Evolutionary conservation across 2,113 vertebrate species (phyloP).

Genomic region (Raja brachyura): DNA sequence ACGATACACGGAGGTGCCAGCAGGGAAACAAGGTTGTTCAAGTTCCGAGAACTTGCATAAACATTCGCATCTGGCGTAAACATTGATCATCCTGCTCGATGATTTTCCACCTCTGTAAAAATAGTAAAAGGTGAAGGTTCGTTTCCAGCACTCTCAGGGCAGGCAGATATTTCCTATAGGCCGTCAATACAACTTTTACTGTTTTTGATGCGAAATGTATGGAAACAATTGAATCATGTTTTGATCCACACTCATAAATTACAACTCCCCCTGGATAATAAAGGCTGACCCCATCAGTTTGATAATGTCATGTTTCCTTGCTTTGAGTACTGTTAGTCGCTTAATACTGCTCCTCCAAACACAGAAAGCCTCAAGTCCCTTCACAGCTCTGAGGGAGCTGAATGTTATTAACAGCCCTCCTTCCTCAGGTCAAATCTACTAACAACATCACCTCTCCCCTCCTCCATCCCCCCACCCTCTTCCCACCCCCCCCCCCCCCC

Average conservation of each 20-base stretch:
- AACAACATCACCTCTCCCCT: too few relatives aligned
- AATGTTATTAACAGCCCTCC: too few relatives aligned
- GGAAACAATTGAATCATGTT: neutral
- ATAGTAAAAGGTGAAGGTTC: neutral
- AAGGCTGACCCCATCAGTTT: neutral
- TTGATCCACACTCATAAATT: neutral
- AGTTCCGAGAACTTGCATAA: constrained; percentile 1
- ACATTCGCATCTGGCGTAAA: neutral
- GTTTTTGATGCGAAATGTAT: neutral
- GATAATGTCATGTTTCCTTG: neutral
- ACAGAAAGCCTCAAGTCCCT: neutral
- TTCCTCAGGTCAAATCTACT: too few relatives aligned
- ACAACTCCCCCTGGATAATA: neutral
- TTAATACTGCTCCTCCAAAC: too few relatives aligned
- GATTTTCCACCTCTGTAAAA: neutral
- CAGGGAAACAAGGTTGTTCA: neutral
- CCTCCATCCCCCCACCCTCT: too few relatives aligned
- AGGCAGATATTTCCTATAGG: neutral
- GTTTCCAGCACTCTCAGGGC: too few relatives aligned
- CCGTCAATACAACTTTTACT: neutral
- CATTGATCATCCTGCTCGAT: neutral
- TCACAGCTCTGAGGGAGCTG: neutral
- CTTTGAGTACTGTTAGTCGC: neutral
- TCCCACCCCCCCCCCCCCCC: too few relatives aligned
- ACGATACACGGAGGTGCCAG: neutral